A percentile compares a stretch with the other conserved stretches of the same genome.
Conservation (phyloP, 2,888 invertebrate genomes). For the Pandemis corylana region DNA sequence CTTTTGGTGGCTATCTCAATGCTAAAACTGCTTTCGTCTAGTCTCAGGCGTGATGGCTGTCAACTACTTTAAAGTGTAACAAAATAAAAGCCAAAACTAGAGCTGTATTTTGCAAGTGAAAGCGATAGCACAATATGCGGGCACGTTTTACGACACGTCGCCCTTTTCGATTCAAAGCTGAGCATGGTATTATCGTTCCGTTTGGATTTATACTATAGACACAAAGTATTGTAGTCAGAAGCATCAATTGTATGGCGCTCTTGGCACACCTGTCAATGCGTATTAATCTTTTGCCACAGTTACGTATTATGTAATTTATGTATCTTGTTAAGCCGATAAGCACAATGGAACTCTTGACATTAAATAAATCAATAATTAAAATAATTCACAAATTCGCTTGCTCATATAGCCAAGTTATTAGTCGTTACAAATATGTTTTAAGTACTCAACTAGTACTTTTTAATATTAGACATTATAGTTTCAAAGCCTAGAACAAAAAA, state of each 20-base stretch:
- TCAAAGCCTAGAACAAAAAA: not conserved
- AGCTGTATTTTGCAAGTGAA: conserved; percentile 4
- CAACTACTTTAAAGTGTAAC: not conserved
- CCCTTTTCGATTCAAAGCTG: conserved; percentile 17
- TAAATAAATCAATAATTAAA: conserved; percentile 3
- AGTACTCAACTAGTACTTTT: not conserved
- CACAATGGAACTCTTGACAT: conserved; percentile 27
- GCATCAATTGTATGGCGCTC: conserved; percentile 13
- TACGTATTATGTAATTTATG: conserved; percentile 24
- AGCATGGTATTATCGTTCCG: conserved; percentile 19
- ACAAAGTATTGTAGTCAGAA: not conserved
- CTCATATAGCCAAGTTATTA: conserved; percentile 15
- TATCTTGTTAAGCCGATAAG: conserved; percentile 33
- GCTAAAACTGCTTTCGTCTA: conserved; percentile 27
- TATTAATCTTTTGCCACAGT: conserved; percentile 19
- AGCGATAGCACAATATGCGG: conserved; percentile 30
- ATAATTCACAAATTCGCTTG: conserved; percentile 38
- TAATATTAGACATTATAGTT: not conserved
- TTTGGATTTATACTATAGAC: not conserved
- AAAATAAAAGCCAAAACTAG: conserved; percentile 1
- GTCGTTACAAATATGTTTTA: conserved; percentile 7
- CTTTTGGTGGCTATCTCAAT: conserved; percentile 7
- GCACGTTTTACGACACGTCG: conserved; percentile 1
- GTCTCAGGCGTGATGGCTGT: conserved; percentile 8
- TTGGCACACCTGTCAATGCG: not conserved